Base-by-base conservation (phyloP, 2,797 vertebrate species). In the Sebastes variabilis region DNA sequence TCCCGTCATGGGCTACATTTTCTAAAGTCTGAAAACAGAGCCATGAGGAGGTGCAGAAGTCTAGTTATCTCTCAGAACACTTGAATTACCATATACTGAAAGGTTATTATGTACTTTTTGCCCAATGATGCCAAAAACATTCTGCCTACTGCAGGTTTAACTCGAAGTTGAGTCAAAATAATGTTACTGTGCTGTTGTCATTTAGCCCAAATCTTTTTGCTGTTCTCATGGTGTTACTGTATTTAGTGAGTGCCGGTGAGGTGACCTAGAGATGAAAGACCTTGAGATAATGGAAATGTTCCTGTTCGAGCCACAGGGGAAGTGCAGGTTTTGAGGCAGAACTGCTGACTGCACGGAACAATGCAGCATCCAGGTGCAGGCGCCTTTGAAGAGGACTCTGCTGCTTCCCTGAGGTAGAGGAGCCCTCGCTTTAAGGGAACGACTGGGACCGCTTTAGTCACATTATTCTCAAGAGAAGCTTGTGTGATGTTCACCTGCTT, bases 271-370 rank as follows among this genome's bases (percentile, higher is more conserved):
- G 71, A 78, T 84, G 71, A 85, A 90, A 83, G 88, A 91, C 87
- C 91, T 92, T 91, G 84, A 87, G 88, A 83, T 90, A 87, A 91
- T 82, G 82, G 79, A 84, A 84, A 78, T 82, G 84, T 87, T 86
- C 84, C 84, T 79, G 85, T 84, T 71, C 5, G 66, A 85, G 65
- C 79, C 90, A 80, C 85, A 9, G 79, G 87, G 88, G 87, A 90
- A 66, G 59, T 56, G 61, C 74, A 73, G 87, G 84, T 82, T 82
- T 82, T 61, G 87, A 77, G 71, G 30, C 67, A 58, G 65, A 86
- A 87, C 69, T 89, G 88, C 89, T 91, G 91, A 91, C 87, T 93
- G 65, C 30, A 83, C 20, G 2, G 60, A 89, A 87, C 79, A 61
- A 38, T 29, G 55, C 77, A 30, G 88, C 73, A 46, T 80, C 81